These are phyloP conservation scores for human (Homo sapiens) DNA, from an alignment of 2,113 vertebrate species.

Conservation along the genomic window GRCh38 chr7:88993001-88993500, in stretches of 20 bases:
- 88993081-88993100: slow-evolving; percentile 56
- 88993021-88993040: neutral
- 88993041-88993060: neutral
- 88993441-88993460: neutral
- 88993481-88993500: neutral
- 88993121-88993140: slow-evolving; percentile 60
- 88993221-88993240: slow-evolving; percentile 26
- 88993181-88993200: slow-evolving; percentile 58
- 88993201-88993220: slow-evolving; percentile 62
- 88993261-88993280: slow-evolving; percentile 65
- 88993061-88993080: slow-evolving; percentile 17
- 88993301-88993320: neutral
- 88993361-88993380: neutral
- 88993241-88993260: slow-evolving; percentile 58
- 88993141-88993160: slow-evolving; percentile 39
- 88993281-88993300: slow-evolving; percentile 57
- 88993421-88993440: neutral
- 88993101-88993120: slow-evolving; percentile 31
- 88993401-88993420: neutral
- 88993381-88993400: neutral
- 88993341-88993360: neutral
- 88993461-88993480: slow-evolving; percentile 10
- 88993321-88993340: neutral
- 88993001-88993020: neutral
- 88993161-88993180: slow-evolving; percentile 60